Evolutionary conservation across 92 coral and sea anemone genomes (phyloP), one percentile per base, ranked within the genome.

Genomic region (Anthopleura xanthogrammica): DNA sequence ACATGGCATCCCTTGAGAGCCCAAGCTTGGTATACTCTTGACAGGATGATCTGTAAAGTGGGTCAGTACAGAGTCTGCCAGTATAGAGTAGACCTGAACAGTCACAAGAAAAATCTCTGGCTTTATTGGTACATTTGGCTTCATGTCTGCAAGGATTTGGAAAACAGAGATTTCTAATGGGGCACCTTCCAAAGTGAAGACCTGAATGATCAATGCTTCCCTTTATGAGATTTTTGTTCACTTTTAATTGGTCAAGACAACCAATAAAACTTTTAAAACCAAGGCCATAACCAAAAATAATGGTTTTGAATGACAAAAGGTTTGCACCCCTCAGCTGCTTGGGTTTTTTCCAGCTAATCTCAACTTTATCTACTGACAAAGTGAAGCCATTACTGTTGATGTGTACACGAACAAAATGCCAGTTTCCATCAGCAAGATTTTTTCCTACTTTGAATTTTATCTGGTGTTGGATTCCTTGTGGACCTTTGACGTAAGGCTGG

Each of bases 11-110:
- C 54, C 52, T 60, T 42, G 36, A 17, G 2, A 80, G 83, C 1
- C 83, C 83, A 56, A 80, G 76, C 16, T 80, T 65, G n/a, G 29
- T 5, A 24, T 80, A 80, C 72, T 80, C 83, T 20, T 80, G 83
- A 66, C 83, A 80, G 42, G 83, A 41, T 41, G 83, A 80, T 65
- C 83, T 39, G 58, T 62, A 80, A 62, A 80, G 72, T 10, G 83
- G 77, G 50, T 56, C 11, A 62, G 76, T 12, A 66, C 83, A 80
- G 11, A n/a, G 76, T 5, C 12, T 23, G 24, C 83, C 83, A 80
- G 72, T 56, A 22, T 80, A 60, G 72, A 39, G 12, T 3, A 46
- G 9, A 40, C 72, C 57, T 5, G 12, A 41, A 41, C 83, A 80
- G 16, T 41, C 50, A 65, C 83, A 80, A 3, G 41, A 55, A 36